These are phyloP conservation scores for Dorcus hopei DNA, from an alignment of 2,888 invertebrate genomes.

Conservation along the genomic window DNA sequence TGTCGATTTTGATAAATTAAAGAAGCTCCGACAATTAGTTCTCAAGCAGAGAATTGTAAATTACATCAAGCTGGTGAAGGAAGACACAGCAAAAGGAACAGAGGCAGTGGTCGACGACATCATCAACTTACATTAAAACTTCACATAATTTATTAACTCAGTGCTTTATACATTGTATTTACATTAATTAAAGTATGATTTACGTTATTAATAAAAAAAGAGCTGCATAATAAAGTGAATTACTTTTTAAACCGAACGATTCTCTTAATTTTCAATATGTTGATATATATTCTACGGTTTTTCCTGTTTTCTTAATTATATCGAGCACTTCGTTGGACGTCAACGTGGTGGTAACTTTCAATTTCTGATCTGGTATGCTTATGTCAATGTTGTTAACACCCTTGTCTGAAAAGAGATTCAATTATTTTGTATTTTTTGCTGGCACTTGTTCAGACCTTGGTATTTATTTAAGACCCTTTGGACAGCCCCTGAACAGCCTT, in stretches of 20 bases:
- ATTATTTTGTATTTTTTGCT: not conserved
- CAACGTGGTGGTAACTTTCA: conserved; percentile 65
- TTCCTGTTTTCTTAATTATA: conserved; percentile 77
- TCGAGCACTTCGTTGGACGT: conserved; percentile 66
- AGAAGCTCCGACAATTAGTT: conserved; percentile 27
- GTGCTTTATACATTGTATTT: not conserved
- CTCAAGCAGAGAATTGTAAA: conserved; percentile 30
- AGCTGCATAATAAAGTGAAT: not conserved
- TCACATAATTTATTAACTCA: not conserved
- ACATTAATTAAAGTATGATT: not conserved
- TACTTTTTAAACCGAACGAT: too few species aligned
- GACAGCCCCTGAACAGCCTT: conserved; percentile 87
- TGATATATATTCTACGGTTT: conserved; percentile 59
- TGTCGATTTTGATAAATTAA: conserved; percentile 34
- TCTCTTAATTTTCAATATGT: not conserved
- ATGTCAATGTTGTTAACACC: conserved; percentile 67
- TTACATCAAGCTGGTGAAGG: conserved; percentile 29
- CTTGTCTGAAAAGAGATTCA: conserved; percentile 48
- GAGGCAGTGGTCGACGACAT: conserved; percentile 12
- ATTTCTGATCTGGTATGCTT: conserved; percentile 67
- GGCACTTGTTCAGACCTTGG: conserved; percentile 54
- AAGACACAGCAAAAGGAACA: conserved; percentile 14
- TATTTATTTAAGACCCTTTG: conserved; percentile 79
- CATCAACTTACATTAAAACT: not conserved
- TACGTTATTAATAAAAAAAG: not conserved